These are phyloP conservation scores for Pantelozetes paolii DNA, from an alignment of 2,888 invertebrate genomes.

Conservation along the genomic window DNA sequence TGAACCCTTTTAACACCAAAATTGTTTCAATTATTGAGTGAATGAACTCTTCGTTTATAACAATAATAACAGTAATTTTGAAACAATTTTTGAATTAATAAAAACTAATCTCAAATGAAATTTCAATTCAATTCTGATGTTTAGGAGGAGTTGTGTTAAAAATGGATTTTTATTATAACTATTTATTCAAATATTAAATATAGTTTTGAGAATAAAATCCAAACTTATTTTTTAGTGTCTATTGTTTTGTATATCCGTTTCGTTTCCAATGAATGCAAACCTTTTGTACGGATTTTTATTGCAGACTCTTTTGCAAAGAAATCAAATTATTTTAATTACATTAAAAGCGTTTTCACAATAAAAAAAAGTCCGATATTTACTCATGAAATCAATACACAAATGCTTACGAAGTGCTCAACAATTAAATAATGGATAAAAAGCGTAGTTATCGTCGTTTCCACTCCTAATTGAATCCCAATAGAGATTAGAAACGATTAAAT, in stretches of 20 bases:
- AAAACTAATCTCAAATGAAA: too few relatives aligned
- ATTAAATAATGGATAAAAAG: constrained; percentile 17
- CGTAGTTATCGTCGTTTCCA: neutral
- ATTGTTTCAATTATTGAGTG: neutral
- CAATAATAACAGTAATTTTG: neutral
- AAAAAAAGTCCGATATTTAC: neutral
- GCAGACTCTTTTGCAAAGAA: neutral
- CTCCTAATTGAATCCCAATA: constrained; percentile 30
- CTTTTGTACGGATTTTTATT: neutral
- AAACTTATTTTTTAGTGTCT: neutral
- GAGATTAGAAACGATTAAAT: constrained; percentile 31
- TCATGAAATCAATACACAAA: constrained; percentile 11
- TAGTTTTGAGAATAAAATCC: too few relatives aligned
- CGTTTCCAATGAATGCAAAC: neutral
- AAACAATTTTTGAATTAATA: neutral
- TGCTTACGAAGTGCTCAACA: neutral
- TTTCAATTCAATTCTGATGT: neutral
- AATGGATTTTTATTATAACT: neutral
- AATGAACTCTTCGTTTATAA: neutral
- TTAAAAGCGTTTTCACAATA: constrained; percentile 12
- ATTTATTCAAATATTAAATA: too few relatives aligned
- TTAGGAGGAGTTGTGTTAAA: neutral
- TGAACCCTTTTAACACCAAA: neutral
- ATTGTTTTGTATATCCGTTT: neutral
- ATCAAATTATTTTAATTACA: constrained; percentile 27